A percentile compares a stretch with the other conserved stretches of the same genome.
phyloP scores from a whole-genome alignment of 2,797 vertebrate species.

The Neopelma chrysocephalum region DNA sequence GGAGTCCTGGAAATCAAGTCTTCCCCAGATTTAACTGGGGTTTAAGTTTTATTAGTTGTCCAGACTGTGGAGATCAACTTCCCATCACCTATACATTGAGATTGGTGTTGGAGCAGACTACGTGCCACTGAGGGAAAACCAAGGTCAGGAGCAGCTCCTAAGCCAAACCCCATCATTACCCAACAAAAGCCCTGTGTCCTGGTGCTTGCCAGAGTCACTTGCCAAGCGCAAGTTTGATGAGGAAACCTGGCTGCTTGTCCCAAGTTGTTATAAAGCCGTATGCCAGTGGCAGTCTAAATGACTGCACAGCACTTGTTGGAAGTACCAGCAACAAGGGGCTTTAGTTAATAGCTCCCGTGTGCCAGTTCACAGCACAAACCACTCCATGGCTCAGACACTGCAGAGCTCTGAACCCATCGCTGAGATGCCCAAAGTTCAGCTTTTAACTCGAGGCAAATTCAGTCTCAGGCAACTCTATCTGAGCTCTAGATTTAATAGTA shows the following conservation, averaged over 20 bases:
- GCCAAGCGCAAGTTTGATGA: slow-evolving; percentile 27
- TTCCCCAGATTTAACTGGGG: background rate
- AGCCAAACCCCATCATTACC: slow-evolving; percentile 6
- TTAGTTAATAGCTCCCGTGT: background rate
- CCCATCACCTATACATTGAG: background rate
- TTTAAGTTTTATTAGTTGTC: background rate
- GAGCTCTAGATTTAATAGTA: background rate
- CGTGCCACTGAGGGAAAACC: background rate
- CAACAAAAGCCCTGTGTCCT: background rate
- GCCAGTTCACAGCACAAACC: slow-evolving; percentile 16
- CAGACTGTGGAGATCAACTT: background rate
- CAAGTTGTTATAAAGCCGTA: background rate
- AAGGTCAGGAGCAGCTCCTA: slow-evolving; percentile 9
- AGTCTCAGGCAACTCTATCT: background rate
- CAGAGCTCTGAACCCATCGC: background rate
- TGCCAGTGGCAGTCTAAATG: background rate
- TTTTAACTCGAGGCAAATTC: background rate
- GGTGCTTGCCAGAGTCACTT: background rate
- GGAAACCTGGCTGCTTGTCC: slow-evolving; percentile 35
- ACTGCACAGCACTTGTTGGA: slow-evolving; percentile 18
- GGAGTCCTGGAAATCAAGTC: background rate
- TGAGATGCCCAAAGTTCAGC: background rate
- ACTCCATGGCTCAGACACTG: background rate
- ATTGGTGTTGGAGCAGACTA: background rate
- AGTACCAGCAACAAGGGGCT: slow-evolving; percentile 13